A percentile compares a stretch with the other conserved stretches of the same genome.
These are phyloP conservation scores for Sitta carolinensis DNA, from an alignment of 2,797 vertebrate genomes.

Conservation along the genomic window DNA sequence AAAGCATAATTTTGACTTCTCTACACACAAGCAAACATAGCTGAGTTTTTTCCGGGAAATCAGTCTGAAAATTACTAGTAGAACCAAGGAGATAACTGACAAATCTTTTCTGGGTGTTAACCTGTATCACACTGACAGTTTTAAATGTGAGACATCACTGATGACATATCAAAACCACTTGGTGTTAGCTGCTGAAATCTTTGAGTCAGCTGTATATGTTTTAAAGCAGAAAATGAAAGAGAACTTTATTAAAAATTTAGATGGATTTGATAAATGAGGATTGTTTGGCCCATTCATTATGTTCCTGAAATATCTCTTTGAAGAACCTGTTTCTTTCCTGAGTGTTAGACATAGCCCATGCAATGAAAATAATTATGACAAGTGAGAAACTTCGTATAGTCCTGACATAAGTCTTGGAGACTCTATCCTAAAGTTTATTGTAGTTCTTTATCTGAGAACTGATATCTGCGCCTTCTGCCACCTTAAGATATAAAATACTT, in stretches of 20 bases:
- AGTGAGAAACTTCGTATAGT: neutral
- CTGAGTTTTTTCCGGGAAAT: neutral
- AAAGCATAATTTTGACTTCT: neutral
- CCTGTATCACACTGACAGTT: neutral
- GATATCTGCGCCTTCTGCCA: neutral
- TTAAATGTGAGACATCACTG: neutral
- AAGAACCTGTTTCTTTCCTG: neutral
- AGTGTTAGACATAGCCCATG: neutral
- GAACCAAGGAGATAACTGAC: neutral
- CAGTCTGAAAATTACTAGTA: neutral
- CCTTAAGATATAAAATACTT: neutral
- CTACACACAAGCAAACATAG: neutral
- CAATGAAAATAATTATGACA: neutral
- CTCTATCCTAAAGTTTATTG: neutral
- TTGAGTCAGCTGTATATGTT: neutral
- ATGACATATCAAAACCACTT: neutral
- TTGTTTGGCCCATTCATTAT: neutral
- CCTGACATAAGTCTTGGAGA: neutral
- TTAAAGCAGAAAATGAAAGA: neutral
- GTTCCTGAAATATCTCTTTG: neutral
- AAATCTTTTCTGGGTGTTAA: neutral
- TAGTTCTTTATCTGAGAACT: neutral
- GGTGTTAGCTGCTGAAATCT: neutral
- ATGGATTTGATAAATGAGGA: neutral
- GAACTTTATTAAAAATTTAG: constrained; percentile 1